These are phyloP conservation scores for Ctenicera cuprea DNA, from an alignment of 2,888 invertebrate species.

Conservation along the genomic window DNA sequence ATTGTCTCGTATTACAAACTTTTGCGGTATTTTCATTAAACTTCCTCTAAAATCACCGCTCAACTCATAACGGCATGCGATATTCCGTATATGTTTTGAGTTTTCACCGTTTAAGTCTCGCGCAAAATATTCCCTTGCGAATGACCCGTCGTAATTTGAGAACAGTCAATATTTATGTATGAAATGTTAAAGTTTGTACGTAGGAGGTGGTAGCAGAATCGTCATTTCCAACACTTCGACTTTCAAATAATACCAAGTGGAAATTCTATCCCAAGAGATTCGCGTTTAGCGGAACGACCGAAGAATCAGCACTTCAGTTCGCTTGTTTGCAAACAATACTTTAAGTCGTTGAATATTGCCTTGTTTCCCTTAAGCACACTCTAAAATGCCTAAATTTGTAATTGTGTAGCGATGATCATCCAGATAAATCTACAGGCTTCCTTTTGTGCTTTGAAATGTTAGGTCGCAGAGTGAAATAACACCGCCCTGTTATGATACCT, in stretches of 20 bases:
- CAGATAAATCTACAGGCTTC: background rate
- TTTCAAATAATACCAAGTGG: background rate
- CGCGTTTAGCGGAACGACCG: slow-evolving; percentile 28
- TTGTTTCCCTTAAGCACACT: slow-evolving; percentile 22
- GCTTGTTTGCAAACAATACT: slow-evolving; percentile 28
- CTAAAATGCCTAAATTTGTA: slow-evolving; percentile 16
- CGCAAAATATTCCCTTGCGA: slow-evolving; percentile 6
- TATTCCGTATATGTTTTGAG: background rate
- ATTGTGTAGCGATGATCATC: slow-evolving; percentile 2
- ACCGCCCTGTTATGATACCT: too few relatives aligned
- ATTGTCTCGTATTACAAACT: background rate
- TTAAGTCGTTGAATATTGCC: slow-evolving; percentile 14
- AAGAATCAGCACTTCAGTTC: slow-evolving; percentile 35
- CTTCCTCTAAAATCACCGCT: background rate
- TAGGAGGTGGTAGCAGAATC: background rate
- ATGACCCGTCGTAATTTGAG: background rate
- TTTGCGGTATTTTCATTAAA: background rate
- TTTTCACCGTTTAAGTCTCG: background rate
- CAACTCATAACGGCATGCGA: background rate
- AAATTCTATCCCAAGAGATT: slow-evolving; percentile 15
- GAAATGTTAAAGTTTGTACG: background rate
- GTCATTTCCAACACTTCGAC: background rate
- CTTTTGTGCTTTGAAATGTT: background rate
- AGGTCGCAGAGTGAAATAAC: too few relatives aligned
- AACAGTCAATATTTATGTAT: slow-evolving; percentile 9